A percentile compares a stretch with the other conserved stretches of the same genome.
Conservation (phyloP, 23 tunicate genomes). For the Styela plicata region DNA sequence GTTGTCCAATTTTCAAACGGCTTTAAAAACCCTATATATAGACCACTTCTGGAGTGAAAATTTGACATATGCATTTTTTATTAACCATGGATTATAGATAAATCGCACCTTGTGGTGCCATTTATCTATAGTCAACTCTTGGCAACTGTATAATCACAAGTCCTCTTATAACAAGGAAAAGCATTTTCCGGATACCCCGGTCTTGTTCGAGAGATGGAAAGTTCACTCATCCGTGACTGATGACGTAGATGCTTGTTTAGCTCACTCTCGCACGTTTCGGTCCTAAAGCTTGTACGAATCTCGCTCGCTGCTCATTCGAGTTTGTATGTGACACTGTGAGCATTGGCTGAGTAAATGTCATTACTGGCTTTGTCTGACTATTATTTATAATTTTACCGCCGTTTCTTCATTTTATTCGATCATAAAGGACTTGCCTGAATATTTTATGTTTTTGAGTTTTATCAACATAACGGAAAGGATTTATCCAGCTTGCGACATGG, state of each 20-base stretch:
- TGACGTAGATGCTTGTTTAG: neutral
- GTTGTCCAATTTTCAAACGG: too few relatives aligned
- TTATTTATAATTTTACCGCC: neutral
- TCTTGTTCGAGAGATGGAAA: neutral
- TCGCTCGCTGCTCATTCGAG: neutral
- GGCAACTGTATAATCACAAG: too few relatives aligned
- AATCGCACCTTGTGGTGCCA: too few relatives aligned
- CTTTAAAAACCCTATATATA: too few relatives aligned
- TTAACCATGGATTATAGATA: too few relatives aligned
- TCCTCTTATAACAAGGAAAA: too few relatives aligned
- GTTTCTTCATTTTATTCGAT: neutral
- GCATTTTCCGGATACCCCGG: neutral
- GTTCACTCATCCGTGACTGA: neutral
- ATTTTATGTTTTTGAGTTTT: neutral
- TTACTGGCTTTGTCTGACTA: neutral
- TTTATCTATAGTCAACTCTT: too few relatives aligned
- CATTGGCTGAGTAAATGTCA: neutral
- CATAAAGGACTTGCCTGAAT: neutral
- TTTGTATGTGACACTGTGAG: neutral
- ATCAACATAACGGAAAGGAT: neutral
- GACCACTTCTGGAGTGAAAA: too few relatives aligned
- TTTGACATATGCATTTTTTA: too few relatives aligned
- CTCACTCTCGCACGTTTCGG: neutral
- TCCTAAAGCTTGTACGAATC: neutral
- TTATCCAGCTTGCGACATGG: neutral